Evolutionary conservation across 2,888 invertebrate species (phyloP).

Genomic region (Coleophora flavipennella): DNA sequence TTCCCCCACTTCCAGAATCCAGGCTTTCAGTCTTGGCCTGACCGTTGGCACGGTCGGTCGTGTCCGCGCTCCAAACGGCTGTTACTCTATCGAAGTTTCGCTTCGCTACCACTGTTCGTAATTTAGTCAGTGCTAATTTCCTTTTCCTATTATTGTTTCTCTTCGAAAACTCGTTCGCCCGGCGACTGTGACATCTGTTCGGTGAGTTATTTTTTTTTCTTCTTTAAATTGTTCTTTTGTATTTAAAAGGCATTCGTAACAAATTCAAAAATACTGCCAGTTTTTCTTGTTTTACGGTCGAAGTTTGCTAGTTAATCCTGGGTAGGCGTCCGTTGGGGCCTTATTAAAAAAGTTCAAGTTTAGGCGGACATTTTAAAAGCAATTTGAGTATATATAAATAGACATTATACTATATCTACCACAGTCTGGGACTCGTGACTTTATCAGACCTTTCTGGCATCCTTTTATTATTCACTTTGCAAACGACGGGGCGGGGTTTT

Average conservation of each 20-base stretch:
- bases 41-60: constrained; percentile 17
- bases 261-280: constrained; percentile 30
- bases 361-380: constrained; percentile 37
- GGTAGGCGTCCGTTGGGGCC: constrained; percentile 25
- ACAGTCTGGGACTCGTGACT: constrained; percentile 14
- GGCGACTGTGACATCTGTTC: constrained; percentile 15
- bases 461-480: constrained; percentile 6
- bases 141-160: constrained; percentile 20
- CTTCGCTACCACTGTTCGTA: constrained; percentile 15
- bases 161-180: constrained; percentile 3
- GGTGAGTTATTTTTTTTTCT: constrained; percentile 23
- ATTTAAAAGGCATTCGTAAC: constrained; percentile 19
- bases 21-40: constrained; percentile 32
- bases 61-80: constrained; percentile 1
- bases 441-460: constrained; percentile 5
- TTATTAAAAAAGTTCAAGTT: constrained; percentile 59
- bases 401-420: too few relatives aligned
- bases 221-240: background rate
- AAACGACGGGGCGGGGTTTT: constrained; percentile 2
- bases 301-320: constrained; percentile 47
- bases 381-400: constrained; percentile 22
- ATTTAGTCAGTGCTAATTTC: constrained; percentile 26
- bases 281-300: constrained; percentile 35
- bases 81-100: constrained; percentile 22
- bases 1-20: constrained; percentile 4